phyloP scores from a whole-genome alignment of 1,140 invertebrate genomes.

The Drosophila persimilis region DNA sequence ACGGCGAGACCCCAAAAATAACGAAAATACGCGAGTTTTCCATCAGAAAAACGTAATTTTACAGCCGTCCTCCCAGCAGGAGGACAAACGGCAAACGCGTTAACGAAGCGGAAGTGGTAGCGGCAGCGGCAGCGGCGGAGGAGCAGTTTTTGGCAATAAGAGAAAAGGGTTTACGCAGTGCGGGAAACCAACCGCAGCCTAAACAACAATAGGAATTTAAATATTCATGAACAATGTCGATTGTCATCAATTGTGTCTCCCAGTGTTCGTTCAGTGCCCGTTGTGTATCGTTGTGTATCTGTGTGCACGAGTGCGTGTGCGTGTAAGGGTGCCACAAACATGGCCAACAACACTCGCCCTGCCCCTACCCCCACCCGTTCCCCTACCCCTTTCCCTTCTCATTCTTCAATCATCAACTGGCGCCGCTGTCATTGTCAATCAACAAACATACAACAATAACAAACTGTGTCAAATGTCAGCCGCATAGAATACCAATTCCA shows the following conservation, averaged over 20 bases:
- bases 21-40: neutral
- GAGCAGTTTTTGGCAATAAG: constrained; percentile 3
- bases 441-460: constrained; percentile 30
- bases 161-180: constrained; percentile 7
- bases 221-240: constrained; percentile 70
- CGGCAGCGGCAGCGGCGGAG: neutral
- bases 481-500: constrained; percentile 3
- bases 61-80: constrained; percentile 7
- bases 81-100: constrained; percentile 13
- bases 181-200: constrained; percentile 6
- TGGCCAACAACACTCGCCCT: constrained; percentile 7
- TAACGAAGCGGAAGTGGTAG: constrained; percentile 33
- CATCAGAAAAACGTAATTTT: constrained; percentile 16
- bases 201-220: constrained; percentile 70
- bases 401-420: constrained; percentile 25
- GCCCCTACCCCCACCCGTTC: no score
- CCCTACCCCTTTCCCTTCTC: neutral
- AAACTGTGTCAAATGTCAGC: constrained; percentile 63
- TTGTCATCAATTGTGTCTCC: constrained; percentile 50
- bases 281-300: no score
- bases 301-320: no score
- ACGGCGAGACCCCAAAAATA: constrained; percentile 8
- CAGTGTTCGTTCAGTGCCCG: no score
- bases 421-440: constrained; percentile 38
- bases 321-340: constrained; percentile 21